Evolutionary conservation across 2,888 invertebrate genomes (phyloP).

Genomic region (Geotrupes spiniger): DNA sequence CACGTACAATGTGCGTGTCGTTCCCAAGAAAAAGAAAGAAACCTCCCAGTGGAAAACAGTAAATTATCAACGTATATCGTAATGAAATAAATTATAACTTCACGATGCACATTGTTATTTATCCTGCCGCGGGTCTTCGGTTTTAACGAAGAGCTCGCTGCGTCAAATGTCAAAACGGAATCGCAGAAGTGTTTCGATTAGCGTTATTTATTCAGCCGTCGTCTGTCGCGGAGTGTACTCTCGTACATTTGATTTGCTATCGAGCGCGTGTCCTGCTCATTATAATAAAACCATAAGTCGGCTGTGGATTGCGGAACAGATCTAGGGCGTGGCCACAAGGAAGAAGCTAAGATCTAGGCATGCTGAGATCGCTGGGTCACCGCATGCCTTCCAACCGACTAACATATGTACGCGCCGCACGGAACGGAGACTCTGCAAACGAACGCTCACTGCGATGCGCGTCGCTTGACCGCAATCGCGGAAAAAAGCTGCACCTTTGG

Average conservation of each 20-base stretch:
- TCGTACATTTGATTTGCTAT: conserved; percentile 20
- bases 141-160: conserved; percentile 12
- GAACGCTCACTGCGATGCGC: not conserved
- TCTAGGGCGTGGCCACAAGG: conserved; percentile 20
- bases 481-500: not conserved
- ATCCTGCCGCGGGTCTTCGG: not conserved
- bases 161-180: conserved; percentile 1
- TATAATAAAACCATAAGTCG: conserved; percentile 24
- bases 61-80: conserved; percentile 8
- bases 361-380: conserved; percentile 14
- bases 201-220: conserved; percentile 1
- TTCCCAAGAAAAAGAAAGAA: not conserved
- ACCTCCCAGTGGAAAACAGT: conserved; percentile 9
- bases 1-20: too few relatives aligned
- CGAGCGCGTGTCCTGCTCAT: conserved; percentile 22
- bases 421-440: not conserved
- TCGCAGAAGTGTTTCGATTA: not conserved
- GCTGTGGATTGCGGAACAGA: conserved; percentile 19
- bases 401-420: conserved; percentile 1
- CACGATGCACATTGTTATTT: conserved; percentile 5
- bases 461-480: not conserved
- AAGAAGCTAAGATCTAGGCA: conserved; percentile 19
- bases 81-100: conserved; percentile 10
- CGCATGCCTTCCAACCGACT: conserved; percentile 10
- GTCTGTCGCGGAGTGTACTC: conserved; percentile 15